Percentiles rank a stretch among this genome's conserved stretches.
phyloP scores from a whole-genome alignment of 2,888 invertebrate species.

The Rhagium mordax region DNA sequence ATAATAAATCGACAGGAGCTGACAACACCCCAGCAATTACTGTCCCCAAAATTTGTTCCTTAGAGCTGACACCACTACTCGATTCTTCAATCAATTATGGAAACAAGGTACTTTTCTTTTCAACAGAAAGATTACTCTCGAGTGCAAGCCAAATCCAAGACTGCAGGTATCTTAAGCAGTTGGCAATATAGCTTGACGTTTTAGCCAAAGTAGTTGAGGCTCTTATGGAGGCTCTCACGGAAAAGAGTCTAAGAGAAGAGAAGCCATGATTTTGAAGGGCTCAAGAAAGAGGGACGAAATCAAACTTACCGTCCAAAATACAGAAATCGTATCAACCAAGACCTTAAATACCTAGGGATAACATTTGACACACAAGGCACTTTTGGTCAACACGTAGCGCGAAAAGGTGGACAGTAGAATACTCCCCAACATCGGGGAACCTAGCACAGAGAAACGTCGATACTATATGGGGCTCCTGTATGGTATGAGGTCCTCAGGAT shows the following conservation, averaged over 20 bases:
- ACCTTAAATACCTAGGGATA: neutral
- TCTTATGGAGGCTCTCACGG: too few relatives aligned
- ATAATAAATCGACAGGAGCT: too few relatives aligned
- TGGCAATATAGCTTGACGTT: too few relatives aligned
- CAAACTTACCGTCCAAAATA: neutral
- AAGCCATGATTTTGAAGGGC: neutral
- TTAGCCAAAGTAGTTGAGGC: too few relatives aligned
- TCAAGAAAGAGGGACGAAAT: neutral
- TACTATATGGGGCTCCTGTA: slow-evolving; percentile 16
- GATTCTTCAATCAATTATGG: too few relatives aligned
- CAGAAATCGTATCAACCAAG: neutral
- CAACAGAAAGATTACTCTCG: too few relatives aligned
- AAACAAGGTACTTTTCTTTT: too few relatives aligned
- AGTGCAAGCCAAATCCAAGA: too few relatives aligned
- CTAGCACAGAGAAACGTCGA: slow-evolving; percentile 3
- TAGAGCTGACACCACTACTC: too few relatives aligned
- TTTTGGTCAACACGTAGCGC: neutral
- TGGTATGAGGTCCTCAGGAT: neutral
- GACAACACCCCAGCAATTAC: too few relatives aligned
- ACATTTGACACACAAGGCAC: neutral
- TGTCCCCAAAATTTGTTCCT: too few relatives aligned
- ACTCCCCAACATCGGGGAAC: slow-evolving; percentile 18
- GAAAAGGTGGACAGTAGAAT: neutral
- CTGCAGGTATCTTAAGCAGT: too few relatives aligned
- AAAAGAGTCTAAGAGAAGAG: slow-evolving; percentile 20